Evolutionary conservation across 2,113 vertebrate genomes (phyloP), one percentile per base, ranked within the genome.

Genomic region (Phainopepla nitens): DNA sequence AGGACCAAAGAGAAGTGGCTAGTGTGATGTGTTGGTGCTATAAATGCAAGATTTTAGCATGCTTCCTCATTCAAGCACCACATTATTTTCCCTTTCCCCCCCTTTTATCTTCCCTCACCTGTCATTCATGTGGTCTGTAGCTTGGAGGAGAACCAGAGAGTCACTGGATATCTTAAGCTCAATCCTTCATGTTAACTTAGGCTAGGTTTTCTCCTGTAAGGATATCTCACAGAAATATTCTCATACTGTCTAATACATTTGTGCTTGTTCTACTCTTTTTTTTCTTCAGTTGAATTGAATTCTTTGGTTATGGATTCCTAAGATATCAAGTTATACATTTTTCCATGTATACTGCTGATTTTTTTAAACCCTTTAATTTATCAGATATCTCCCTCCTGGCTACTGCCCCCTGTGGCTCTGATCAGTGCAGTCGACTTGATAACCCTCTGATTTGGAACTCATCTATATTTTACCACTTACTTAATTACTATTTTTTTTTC

Each of bases 401-500:
- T 70, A 25, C 10, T 33, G 6, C 27, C 5, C 5, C 13, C 51
- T 50, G 22, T 45, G 29, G 9, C 15, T 90, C 25, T 79, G 39
- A 79, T 75, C 35, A 44, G 10, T 76, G 31, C 4, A 79, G 22
- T 66, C 31, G 44, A 17, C 22, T 12, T 57, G 21, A 60, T 84
- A 70, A 62, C 3, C 3, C 61, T 39, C 29, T 62, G 12, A 6
- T 54, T 41, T 71, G 33, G 22, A 85, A 68, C 9, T 68, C 2
- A 0, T 54, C 7, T 47, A 3, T 51, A 31, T 36, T 4, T 35
- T 57, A 72, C 2, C 1, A 0, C 28, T 77, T 10, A 64, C 42
- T 7, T 76, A 31, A 31, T 83, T 33, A 2, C 2, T 20, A 5
- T n/a, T 58, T 27, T 60, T 39, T 58, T 80, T 44, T 60, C 7